Conservation (phyloP, 2,113 vertebrate species). For the Sprattus sprattus region DNA sequence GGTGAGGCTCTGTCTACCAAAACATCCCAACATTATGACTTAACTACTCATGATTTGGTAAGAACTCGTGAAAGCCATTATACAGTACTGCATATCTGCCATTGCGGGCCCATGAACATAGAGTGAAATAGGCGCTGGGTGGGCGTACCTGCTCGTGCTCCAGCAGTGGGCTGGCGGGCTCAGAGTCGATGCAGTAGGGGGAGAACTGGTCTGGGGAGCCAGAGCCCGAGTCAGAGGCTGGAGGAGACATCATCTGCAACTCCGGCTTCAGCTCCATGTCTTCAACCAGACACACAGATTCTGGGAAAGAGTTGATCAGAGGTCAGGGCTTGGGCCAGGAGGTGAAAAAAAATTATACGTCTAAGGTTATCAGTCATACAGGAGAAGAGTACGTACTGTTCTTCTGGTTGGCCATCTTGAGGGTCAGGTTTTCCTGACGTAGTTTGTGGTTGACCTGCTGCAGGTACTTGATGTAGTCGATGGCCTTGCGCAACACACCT, state of each 20-base stretch:
- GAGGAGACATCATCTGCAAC: constrained; percentile 89
- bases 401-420: constrained; percentile 93
- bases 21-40: not conserved
- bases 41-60: not conserved
- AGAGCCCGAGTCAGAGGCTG: constrained; percentile 90
- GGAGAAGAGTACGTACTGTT: constrained; percentile 79
- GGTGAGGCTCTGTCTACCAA: not conserved
- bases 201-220: constrained; percentile 89
- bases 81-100: not conserved
- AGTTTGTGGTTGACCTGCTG: constrained; percentile 96
- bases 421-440: constrained; percentile 92
- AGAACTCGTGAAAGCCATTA: not conserved
- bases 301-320: constrained; percentile 49
- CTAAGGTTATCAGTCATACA: not conserved
- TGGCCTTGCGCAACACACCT: constrained; percentile 92
- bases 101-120: not conserved
- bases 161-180: constrained; percentile 89
- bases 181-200: constrained; percentile 93
- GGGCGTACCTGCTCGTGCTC: constrained; percentile 86
- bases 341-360: not conserved
- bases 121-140: not conserved
- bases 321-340: not conserved
- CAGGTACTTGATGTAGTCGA: constrained; percentile 96
- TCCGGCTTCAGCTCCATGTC: constrained; percentile 91
- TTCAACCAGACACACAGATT: constrained; percentile 58